Conservation (phyloP, 2,113 vertebrate species). For the Daubentonia madagascariensis region DNA sequence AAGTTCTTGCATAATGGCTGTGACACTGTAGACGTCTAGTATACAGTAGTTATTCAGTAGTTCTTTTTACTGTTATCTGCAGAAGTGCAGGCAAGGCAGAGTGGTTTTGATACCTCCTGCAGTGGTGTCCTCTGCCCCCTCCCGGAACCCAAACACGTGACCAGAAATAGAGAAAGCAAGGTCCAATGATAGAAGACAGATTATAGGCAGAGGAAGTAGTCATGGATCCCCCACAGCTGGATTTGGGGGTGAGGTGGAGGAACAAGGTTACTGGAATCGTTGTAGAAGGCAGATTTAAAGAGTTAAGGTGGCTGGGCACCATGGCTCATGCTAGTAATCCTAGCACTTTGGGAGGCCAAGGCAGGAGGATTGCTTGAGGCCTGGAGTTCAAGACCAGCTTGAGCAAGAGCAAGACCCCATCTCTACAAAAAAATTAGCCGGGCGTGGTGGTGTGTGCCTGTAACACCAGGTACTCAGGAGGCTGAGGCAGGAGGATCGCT, state of each 20-base stretch:
- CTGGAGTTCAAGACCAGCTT: too few species aligned
- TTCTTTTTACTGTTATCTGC: neutral
- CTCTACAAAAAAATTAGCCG: too few species aligned
- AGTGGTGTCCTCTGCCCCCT: neutral
- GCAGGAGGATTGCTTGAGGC: too few species aligned
- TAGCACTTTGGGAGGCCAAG: too few species aligned
- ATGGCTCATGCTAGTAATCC: too few species aligned
- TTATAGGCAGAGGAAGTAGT: neutral
- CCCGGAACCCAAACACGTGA: neutral
- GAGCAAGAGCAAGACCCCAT: too few species aligned
- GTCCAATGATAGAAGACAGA: neutral
- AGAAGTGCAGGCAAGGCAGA: neutral
- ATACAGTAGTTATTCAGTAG: neutral
- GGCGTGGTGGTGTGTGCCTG: too few species aligned
- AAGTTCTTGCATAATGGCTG: neutral
- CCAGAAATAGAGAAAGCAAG: neutral
- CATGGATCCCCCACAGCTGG: neutral
- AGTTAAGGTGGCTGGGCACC: neutral
- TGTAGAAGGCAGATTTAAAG: neutral
- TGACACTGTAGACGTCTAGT: neutral
- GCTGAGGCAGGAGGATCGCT: neutral
- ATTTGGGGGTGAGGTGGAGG: neutral
- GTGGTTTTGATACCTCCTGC: neutral
- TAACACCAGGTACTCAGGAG: too few species aligned
- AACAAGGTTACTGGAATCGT: neutral